Evolutionary conservation across 2,113 vertebrate genomes (phyloP), one percentile per base, ranked within the genome.

Genomic region (Romanogobio albipinnatus): DNA sequence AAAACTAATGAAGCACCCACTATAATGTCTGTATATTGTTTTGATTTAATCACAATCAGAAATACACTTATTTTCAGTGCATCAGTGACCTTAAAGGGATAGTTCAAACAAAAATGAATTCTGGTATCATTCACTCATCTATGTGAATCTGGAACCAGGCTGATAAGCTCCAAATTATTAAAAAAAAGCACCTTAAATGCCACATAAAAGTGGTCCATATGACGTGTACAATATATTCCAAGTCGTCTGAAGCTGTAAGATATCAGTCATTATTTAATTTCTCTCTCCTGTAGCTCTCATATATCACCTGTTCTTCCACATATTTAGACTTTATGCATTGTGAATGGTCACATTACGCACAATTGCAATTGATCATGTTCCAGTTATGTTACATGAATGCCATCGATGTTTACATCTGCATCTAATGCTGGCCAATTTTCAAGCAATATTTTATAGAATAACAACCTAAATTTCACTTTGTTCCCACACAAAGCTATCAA

Each of bases 71-170:
- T 80, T 36, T 43, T 43, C 56, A 61, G 22, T 8, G 22, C 5
- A 53, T 87, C 66, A 81, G 84, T 49, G 83, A 58, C 81, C 22
- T 62, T 76, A 71, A 26, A 84, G 43, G 39, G 13, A 73, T 47
- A 47, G 22, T 24, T 73, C 22, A 47, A 2, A 45, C 6, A 47
- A 24, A 73, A 73, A 45, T 9, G 2, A 73, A 39, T 22, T 39
- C 7, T 45, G 2, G 19, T 43, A 73, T 73, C 22, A 73, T 24
- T 24, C n/a, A 26, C 10, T 62, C 22, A 62, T 73, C 24, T 8
- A 26, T 22, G 70, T 24, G 11, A 73, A 73, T 15, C 36, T 70
- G 43, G 39, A 47, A 47, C 1, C 2, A 14, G 24, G n/a, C n/a
- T n/a, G 43, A 47, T 24, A 73, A 47, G 39, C 5, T 47, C 2